Percentiles rank a stretch among this genome's conserved stretches.
phyloP scores from a whole-genome alignment of 2,797 vertebrate species.

The Limnodromus scolopaceus region DNA sequence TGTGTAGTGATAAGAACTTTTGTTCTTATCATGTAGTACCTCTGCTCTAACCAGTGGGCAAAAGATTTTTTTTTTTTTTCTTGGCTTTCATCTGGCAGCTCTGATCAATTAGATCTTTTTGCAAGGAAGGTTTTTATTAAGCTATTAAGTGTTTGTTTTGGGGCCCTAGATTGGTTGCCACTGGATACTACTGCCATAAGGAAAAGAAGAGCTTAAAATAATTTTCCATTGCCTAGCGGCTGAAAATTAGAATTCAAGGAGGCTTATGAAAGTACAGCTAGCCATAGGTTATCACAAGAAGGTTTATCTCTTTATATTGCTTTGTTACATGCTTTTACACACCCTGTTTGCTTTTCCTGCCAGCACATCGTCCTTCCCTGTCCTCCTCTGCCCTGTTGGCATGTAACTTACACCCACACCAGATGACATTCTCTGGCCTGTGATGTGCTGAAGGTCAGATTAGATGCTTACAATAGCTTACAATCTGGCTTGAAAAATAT shows the following conservation, averaged over 20 bases:
- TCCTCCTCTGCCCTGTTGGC: neutral
- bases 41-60: neutral
- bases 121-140: neutral
- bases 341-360: neutral
- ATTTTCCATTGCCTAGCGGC: neutral
- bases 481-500: neutral
- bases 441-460: neutral
- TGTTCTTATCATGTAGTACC: neutral
- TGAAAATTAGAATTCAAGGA: neutral
- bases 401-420: neutral
- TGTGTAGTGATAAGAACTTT: neutral
- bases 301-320: neutral
- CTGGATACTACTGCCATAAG: neutral
- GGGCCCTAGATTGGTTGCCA: accelerated
- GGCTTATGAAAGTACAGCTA: neutral
- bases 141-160: neutral
- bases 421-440: neutral
- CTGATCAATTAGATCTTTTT: neutral
- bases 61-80: neutral
- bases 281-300: neutral
- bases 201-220: neutral
- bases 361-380: neutral
- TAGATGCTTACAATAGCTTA: neutral
- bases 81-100: neutral
- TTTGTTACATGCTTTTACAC: neutral